Evolutionary conservation across 2,113 vertebrate genomes (phyloP).

Genomic region (Tinamus guttatus): DNA sequence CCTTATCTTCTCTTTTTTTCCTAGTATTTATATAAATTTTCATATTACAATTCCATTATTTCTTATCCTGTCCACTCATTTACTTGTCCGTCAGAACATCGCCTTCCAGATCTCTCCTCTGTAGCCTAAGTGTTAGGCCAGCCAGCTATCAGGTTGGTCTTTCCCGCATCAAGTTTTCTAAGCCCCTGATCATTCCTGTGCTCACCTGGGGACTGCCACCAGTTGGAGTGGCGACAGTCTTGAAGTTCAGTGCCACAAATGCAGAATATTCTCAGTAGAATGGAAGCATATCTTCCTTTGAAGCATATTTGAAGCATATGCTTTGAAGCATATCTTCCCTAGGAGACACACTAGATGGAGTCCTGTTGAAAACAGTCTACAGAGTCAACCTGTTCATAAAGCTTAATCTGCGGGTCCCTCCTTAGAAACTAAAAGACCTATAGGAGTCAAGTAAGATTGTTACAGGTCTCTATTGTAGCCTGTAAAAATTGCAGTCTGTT

Average conservation of each 20-base stretch:
- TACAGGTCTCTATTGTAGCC: background rate
- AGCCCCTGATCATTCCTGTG: background rate
- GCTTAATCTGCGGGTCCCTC: constrained; percentile 3
- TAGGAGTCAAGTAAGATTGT: background rate
- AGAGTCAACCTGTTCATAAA: background rate
- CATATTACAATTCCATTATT: background rate
- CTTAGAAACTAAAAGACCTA: constrained; percentile 11
- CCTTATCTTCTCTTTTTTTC: background rate
- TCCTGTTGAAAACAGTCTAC: background rate
- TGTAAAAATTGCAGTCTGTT: background rate
- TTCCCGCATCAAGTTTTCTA: background rate
- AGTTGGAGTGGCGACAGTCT: background rate
- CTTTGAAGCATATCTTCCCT: background rate
- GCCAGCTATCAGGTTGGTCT: background rate
- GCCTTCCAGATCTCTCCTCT: background rate
- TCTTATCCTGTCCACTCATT: background rate
- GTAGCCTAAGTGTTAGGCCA: background rate
- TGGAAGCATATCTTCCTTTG: background rate
- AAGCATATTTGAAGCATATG: too few relatives aligned
- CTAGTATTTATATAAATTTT: background rate
- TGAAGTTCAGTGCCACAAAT: background rate
- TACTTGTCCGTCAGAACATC: background rate
- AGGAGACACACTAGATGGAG: background rate
- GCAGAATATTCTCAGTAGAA: background rate
- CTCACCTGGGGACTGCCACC: background rate